Evolutionary conservation across 37 sponge, comb jelly and placozoan species (phyloP).

Genomic region (Theonella swinhoei): DNA sequence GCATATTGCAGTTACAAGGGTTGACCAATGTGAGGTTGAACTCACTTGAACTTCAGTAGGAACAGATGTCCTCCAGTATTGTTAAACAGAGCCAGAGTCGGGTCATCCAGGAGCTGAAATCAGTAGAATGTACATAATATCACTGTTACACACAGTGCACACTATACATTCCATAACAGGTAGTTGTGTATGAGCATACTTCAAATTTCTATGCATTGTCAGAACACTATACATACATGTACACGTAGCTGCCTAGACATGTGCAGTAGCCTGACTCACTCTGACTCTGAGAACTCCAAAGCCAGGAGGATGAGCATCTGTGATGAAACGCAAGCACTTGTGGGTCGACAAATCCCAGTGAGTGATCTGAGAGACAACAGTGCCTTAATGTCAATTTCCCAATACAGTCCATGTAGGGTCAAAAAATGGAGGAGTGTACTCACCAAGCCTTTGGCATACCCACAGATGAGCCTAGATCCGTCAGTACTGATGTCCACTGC

Average conservation of each 20-base stretch:
- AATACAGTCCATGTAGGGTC: not conserved
- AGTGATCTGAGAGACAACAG: conserved; percentile 44
- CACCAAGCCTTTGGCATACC: conserved; percentile 86
- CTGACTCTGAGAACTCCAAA: conserved; percentile 67
- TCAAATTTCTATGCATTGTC: too few species aligned
- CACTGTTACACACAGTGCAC: too few species aligned
- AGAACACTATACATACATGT: too few species aligned
- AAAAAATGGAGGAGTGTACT: not conserved
- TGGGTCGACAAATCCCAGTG: conserved; percentile 75
- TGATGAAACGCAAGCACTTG: conserved; percentile 58
- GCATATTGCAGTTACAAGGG: too few species aligned
- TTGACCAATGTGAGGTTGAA: too few species aligned
- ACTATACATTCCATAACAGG: too few species aligned
- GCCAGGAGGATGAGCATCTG: conserved; percentile 73
- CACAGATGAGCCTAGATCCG: conserved; percentile 70
- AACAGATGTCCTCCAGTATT: conserved; percentile 73
- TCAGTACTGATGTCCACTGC: conserved; percentile 70
- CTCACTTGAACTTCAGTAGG: conserved; percentile 55
- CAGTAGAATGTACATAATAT: too few species aligned
- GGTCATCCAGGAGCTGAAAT: conserved; percentile 77
- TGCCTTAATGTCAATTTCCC: not conserved
- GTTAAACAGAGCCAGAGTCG: conserved; percentile 56
- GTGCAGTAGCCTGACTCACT: conserved; percentile 39
- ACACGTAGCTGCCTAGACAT: too few species aligned
- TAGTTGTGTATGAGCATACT: too few species aligned